Percentiles rank a stretch among this genome's conserved stretches.
Conservation (phyloP, 2,888 invertebrate genomes). For the Cremastinae sp. region DNA sequence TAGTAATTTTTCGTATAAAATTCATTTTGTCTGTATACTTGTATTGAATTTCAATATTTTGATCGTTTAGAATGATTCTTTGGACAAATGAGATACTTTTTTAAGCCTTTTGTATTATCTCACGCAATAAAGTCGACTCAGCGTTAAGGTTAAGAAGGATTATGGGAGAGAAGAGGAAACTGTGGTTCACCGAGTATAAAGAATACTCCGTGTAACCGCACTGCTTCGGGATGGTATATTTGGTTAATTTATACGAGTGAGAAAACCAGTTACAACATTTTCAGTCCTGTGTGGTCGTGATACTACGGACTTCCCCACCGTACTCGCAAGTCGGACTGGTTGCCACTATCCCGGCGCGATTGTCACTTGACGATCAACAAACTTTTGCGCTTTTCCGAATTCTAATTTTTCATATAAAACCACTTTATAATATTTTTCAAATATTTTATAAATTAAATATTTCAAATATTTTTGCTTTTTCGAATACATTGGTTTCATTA, state of each 20-base stretch:
- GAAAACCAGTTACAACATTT: slow-evolving; percentile 10
- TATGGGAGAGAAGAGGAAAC: slow-evolving; percentile 19
- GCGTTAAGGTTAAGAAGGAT: not conserved
- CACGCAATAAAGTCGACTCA: slow-evolving; percentile 7
- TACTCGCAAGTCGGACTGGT: slow-evolving; percentile 46
- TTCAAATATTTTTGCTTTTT: too few relatives aligned
- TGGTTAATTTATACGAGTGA: slow-evolving; percentile 17
- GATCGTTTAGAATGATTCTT: too few relatives aligned
- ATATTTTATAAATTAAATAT: too few relatives aligned
- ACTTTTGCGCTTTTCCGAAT: too few relatives aligned
- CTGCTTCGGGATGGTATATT: slow-evolving; percentile 9
- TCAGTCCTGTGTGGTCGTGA: not conserved
- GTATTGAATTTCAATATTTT: too few relatives aligned
- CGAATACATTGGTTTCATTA: too few relatives aligned
- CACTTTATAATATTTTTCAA: too few relatives aligned
- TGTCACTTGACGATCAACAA: not conserved
- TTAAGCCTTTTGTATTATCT: slow-evolving; percentile 14
- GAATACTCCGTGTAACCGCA: slow-evolving; percentile 29
- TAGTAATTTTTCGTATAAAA: too few relatives aligned
- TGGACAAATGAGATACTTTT: too few relatives aligned
- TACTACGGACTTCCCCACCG: slow-evolving; percentile 18
- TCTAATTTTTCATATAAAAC: too few relatives aligned
- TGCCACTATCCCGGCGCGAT: slow-evolving; percentile 43
- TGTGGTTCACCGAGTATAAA: slow-evolving; percentile 30
- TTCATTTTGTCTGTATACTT: too few relatives aligned